These are phyloP conservation scores for Delichon dasypus DNA, from an alignment of 2,797 vertebrate species.

Conservation along the genomic window DNA sequence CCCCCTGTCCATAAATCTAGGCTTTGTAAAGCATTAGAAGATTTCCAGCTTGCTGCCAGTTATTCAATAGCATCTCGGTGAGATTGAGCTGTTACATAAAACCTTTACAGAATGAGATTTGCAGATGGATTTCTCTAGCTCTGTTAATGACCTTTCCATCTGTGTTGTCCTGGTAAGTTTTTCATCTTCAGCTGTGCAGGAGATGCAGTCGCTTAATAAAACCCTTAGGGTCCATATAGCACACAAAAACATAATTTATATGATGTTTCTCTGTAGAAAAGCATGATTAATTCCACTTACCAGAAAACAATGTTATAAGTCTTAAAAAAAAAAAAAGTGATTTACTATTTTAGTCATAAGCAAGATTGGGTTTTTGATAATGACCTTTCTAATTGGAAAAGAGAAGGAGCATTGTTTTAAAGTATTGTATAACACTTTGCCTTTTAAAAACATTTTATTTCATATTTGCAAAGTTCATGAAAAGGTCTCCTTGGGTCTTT, in stretches of 20 bases:
- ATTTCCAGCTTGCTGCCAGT: not conserved
- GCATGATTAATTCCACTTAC: not conserved
- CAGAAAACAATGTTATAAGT: not conserved
- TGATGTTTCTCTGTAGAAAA: not conserved
- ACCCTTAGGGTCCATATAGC: not conserved
- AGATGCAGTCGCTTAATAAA: not conserved
- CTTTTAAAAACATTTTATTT: not conserved
- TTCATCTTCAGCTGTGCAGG: not conserved
- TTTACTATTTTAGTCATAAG: not conserved
- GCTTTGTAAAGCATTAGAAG: constrained; percentile 43
- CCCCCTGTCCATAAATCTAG: not conserved
- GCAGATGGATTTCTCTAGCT: constrained; percentile 18
- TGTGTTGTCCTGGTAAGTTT: not conserved
- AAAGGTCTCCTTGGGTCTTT: not conserved
- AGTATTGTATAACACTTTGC: not conserved
- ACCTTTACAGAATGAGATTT: constrained; percentile 21
- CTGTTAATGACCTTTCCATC: constrained; percentile 27
- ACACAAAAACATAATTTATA: not conserved
- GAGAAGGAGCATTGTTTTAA: not conserved
- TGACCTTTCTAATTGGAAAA: not conserved
- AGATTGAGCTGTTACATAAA: constrained; percentile 37
- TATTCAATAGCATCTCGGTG: constrained; percentile 19
- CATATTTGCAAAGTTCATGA: not conserved
- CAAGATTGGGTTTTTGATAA: not conserved
- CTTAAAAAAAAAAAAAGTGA: not conserved